A percentile compares a stretch with the other conserved stretches of the same genome.
These are phyloP conservation scores for Podarcis muralis DNA, from an alignment of 2,113 vertebrate genomes.

Conservation along the genomic window DNA sequence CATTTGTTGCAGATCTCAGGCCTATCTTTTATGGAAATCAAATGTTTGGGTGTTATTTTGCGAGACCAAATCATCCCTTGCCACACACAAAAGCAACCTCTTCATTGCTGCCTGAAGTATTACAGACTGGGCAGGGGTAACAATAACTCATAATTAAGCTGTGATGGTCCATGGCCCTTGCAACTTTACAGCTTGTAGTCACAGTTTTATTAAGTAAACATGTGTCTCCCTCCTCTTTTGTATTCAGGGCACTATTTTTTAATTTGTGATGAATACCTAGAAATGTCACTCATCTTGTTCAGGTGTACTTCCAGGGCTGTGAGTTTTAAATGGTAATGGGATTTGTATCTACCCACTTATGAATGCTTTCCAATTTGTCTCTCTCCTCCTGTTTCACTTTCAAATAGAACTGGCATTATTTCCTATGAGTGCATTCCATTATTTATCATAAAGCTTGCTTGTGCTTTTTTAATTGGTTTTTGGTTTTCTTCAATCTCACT, in stretches of 20 bases:
- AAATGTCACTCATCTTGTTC: constrained; percentile 30
- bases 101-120: too few relatives aligned
- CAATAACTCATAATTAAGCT: constrained; percentile 14
- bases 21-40: too few relatives aligned
- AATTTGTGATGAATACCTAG: constrained; percentile 44
- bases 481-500: constrained; percentile 58
- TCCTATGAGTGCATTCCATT: constrained; percentile 11
- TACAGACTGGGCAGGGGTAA: not conserved
- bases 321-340: constrained; percentile 48
- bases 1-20: too few relatives aligned
- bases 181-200: constrained; percentile 53
- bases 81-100: too few relatives aligned
- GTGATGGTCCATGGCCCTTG: constrained; percentile 42
- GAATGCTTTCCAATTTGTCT: constrained; percentile 26
- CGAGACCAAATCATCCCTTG: too few relatives aligned
- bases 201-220: constrained; percentile 60
- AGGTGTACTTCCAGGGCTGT: constrained; percentile 44
- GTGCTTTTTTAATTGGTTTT: constrained; percentile 61
- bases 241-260: constrained; percentile 34
- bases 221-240: constrained; percentile 41
- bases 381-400: constrained; percentile 28
- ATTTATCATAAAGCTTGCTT: constrained; percentile 50
- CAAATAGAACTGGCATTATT: constrained; percentile 48
- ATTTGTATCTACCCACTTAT: constrained; percentile 37
- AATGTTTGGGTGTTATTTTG: too few relatives aligned